A percentile compares a stretch with the other conserved stretches of the same genome.
Conservation (phyloP, 2,113 vertebrate species). For the Anarhynchus alexandrinus region DNA sequence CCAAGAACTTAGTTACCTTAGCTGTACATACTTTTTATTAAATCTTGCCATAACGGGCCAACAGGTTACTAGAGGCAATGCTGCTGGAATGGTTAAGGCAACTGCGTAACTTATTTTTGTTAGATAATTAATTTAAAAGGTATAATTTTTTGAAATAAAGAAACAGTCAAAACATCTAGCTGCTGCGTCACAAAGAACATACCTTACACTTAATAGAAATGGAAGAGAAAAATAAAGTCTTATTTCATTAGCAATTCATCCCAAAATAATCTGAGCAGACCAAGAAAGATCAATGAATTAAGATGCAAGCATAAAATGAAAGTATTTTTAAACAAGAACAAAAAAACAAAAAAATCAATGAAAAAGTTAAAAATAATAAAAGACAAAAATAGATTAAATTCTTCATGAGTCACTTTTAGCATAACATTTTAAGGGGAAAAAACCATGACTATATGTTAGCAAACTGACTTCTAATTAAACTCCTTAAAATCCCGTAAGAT, state of each 20-base stretch:
- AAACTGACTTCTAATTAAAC: background rate
- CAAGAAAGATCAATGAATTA: background rate
- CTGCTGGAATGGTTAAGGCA: background rate
- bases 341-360: background rate
- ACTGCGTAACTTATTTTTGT: background rate
- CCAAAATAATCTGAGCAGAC: background rate
- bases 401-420: background rate
- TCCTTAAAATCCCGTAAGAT: background rate
- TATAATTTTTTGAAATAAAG: background rate
- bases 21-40: background rate
- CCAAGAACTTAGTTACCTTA: background rate
- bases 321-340: background rate
- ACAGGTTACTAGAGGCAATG: background rate
- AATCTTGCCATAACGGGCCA: background rate
- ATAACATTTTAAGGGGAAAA: background rate
- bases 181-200: background rate
- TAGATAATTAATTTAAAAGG: background rate
- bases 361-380: background rate
- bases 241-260: background rate
- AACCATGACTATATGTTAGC: fast-evolving
- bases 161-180: background rate
- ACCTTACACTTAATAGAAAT: background rate
- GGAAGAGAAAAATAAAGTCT: background rate
- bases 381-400: background rate
- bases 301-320: background rate